Percentiles rank a stretch among this genome's conserved stretches.
These are phyloP conservation scores for Trisateles emortualis DNA, from an alignment of 2,888 invertebrate species.

Conservation along the genomic window DNA sequence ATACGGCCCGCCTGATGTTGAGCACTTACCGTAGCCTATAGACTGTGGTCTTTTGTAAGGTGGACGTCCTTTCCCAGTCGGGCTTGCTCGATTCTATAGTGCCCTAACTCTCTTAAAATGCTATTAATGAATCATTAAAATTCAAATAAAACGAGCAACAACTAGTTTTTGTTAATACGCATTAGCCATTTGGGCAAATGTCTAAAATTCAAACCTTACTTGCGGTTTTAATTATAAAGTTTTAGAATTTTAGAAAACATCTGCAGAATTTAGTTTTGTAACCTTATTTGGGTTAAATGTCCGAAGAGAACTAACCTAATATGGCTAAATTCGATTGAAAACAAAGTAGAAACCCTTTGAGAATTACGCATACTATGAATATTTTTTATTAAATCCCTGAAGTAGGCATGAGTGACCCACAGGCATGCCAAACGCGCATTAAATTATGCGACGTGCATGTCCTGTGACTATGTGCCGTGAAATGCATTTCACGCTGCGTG, in stretches of 20 bases:
- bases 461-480: conserved; percentile 51
- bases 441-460: conserved; percentile 47
- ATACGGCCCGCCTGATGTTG: too few species aligned
- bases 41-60: too few species aligned
- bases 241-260: not conserved
- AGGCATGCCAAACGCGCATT: conserved; percentile 30
- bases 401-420: conserved; percentile 13
- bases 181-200: conserved; percentile 1
- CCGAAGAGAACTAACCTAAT: not conserved
- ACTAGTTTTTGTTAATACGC: not conserved
- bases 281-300: not conserved
- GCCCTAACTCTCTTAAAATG: too few species aligned
- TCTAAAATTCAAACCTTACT: conserved; percentile 5
- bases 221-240: conserved; percentile 1
- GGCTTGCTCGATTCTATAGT: too few species aligned
- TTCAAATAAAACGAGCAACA: not conserved
- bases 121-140: not conserved
- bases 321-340: too few species aligned
- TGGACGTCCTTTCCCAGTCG: too few species aligned
- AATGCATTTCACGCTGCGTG: conserved; percentile 46
- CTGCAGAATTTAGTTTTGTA: not conserved
- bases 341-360: not conserved
- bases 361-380: not conserved
- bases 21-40: too few species aligned
- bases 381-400: not conserved